Conservation (phyloP, 92 coral and sea anemone genomes). For the Parazoanthus atlanticus region DNA sequence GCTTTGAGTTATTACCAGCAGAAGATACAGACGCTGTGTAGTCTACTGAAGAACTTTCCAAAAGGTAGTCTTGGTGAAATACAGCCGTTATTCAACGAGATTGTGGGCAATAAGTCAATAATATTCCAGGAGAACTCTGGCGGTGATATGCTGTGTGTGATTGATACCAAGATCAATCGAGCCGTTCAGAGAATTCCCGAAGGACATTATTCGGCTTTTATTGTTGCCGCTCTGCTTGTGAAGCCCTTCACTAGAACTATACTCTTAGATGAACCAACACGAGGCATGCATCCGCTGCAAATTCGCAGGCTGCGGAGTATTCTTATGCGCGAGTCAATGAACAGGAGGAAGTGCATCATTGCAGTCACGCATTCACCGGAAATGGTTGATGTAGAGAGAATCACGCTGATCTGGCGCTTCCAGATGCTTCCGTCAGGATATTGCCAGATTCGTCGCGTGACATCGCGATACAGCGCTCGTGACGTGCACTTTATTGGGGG, state of each 20-base stretch:
- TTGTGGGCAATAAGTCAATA: constrained; percentile 78
- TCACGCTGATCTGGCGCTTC: constrained; percentile 83
- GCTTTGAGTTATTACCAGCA: constrained; percentile 70
- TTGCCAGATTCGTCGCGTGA: constrained; percentile 79
- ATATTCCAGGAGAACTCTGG: constrained; percentile 57
- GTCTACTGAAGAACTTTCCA: constrained; percentile 60
- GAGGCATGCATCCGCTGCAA: constrained; percentile 97
- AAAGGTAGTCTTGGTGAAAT: constrained; percentile 54
- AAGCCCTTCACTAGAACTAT: constrained; percentile 69
- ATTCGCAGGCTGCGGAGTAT: constrained; percentile 82
- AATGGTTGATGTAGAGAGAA: constrained; percentile 82
- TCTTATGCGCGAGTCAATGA: constrained; percentile 85
- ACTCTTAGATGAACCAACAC: constrained; percentile 85
- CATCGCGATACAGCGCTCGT: constrained; percentile 75
- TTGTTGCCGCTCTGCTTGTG: constrained; percentile 81
- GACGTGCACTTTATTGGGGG: constrained; percentile 90
- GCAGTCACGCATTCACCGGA: constrained; percentile 90
- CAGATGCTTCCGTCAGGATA: constrained; percentile 85
- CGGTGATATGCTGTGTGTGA: constrained; percentile 30
- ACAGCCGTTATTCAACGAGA: constrained; percentile 75
- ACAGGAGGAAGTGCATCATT: constrained; percentile 76
- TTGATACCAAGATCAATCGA: constrained; percentile 58
- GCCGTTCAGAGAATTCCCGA: constrained; percentile 75
- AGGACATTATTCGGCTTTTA: constrained; percentile 84
- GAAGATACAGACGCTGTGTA: constrained; percentile 67